Percentiles rank a stretch among this genome's conserved stretches.
Conservation (phyloP, 2,113 vertebrate genomes). For the Ahaetulla prasina region DNA sequence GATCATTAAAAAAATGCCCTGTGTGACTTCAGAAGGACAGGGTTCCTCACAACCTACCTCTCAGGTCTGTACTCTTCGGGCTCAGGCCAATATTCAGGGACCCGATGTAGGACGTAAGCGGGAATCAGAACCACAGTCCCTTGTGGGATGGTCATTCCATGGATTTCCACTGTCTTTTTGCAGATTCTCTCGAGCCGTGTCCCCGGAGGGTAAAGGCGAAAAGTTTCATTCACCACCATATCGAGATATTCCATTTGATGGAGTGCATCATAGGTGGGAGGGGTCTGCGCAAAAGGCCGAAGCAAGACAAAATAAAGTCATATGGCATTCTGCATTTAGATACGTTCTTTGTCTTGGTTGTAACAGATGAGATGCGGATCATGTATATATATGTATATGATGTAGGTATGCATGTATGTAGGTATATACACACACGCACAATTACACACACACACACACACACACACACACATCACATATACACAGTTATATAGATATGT, state of each 20-base stretch:
- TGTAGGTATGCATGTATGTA: too few relatives aligned
- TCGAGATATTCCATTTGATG: conserved; percentile 83
- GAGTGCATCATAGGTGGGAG: conserved; percentile 64
- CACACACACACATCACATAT: too few relatives aligned
- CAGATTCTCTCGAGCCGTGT: conserved; percentile 73
- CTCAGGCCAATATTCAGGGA: conserved; percentile 65
- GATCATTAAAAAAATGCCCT: conserved; percentile 59
- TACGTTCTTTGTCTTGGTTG: too few relatives aligned
- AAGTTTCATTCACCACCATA: conserved; percentile 75
- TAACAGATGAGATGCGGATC: too few relatives aligned
- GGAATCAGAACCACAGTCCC: conserved; percentile 65
- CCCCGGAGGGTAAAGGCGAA: conserved; percentile 66
- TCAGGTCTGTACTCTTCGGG: conserved; percentile 76
- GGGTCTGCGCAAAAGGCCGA: conserved; percentile 44
- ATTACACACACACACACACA: too few relatives aligned
- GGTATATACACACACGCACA: too few relatives aligned
- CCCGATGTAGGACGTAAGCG: conserved; percentile 56
- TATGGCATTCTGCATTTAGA: background rate
- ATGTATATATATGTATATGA: too few relatives aligned
- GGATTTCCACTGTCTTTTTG: conserved; percentile 75
- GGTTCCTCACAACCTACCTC: conserved; percentile 59
- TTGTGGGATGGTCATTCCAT: conserved; percentile 73
- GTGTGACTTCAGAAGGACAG: conserved; percentile 20
- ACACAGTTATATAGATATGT: too few relatives aligned
- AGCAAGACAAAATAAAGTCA: background rate